Evolutionary conservation across 2,797 vertebrate species (phyloP).

Genomic region (Eutrigla gurnardus): DNA sequence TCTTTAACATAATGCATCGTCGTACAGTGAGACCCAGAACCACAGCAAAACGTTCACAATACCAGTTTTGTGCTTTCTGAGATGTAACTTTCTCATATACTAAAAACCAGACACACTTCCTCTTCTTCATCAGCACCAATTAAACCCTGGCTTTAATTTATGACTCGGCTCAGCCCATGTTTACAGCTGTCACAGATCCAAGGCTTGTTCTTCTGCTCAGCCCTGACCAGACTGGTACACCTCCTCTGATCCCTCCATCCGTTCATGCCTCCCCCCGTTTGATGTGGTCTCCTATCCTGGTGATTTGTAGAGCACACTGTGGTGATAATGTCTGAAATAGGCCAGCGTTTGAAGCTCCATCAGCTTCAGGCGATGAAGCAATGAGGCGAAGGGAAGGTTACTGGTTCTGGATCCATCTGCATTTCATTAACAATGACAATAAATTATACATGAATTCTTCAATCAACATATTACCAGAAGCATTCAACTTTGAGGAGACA

Average conservation of each 20-base stretch:
- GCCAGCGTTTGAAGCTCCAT: slow-evolving; percentile 63
- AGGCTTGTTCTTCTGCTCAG: slow-evolving; percentile 19
- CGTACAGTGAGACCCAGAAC: background rate
- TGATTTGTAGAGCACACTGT: slow-evolving; percentile 51
- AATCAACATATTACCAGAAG: background rate
- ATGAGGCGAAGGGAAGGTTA: background rate
- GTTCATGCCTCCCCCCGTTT: slow-evolving; percentile 28
- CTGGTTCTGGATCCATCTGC: no score
- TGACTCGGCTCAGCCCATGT: background rate
- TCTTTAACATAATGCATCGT: background rate
- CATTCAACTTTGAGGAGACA: background rate
- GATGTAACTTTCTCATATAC: slow-evolving; percentile 25
- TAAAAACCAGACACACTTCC: slow-evolving; percentile 12
- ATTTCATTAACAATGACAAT: no score
- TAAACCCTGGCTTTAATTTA: slow-evolving; percentile 46
- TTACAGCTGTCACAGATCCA: slow-evolving; percentile 15
- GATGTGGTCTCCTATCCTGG: slow-evolving; percentile 28
- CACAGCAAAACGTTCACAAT: background rate
- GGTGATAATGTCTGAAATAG: slow-evolving; percentile 59
- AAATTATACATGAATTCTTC: no score
- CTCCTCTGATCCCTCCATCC: slow-evolving; percentile 9
- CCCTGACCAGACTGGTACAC: slow-evolving; percentile 5
- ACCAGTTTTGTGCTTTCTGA: slow-evolving; percentile 1
- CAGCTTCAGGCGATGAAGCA: slow-evolving; percentile 36
- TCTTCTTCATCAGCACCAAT: slow-evolving; percentile 31